A percentile compares a stretch with the other conserved stretches of the same genome.
Conservation (phyloP, 2,888 invertebrate genomes). For the Geotrupes spiniger region DNA sequence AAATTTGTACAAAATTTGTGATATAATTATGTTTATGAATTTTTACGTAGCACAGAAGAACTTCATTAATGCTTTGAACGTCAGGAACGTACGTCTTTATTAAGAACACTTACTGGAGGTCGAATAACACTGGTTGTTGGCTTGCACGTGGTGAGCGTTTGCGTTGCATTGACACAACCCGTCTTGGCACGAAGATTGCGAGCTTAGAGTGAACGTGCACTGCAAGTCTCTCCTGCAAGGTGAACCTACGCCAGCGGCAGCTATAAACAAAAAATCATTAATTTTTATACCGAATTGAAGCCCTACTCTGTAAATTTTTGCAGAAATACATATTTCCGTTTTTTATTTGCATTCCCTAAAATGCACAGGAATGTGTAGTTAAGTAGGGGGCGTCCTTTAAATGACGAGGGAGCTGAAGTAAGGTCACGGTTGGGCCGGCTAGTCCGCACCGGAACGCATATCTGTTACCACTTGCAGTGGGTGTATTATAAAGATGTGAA, state of each 20-base stretch:
- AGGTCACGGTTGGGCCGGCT: no score
- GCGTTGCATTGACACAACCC: constrained; percentile 37
- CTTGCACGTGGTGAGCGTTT: constrained; percentile 34
- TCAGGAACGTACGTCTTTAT: no score
- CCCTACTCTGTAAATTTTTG: not conserved
- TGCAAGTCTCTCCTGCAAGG: constrained; percentile 41
- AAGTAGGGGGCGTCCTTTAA: no score
- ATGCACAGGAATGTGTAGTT: no score
- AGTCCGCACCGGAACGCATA: no score
- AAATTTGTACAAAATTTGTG: no score
- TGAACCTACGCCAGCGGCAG: constrained; percentile 34
- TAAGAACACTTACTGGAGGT: constrained; percentile 40
- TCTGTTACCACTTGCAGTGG: no score
- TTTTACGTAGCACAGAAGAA: not conserved
- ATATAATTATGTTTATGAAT: no score
- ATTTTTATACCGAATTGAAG: not conserved
- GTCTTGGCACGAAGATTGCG: constrained; percentile 34
- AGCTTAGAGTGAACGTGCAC: constrained; percentile 38
- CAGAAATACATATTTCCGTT: no score
- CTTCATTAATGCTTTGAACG: not conserved
- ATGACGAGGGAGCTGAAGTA: no score
- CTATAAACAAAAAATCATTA: constrained; percentile 30
- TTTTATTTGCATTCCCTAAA: no score
- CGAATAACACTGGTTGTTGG: constrained; percentile 38
- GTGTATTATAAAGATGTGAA: no score